These are phyloP conservation scores for Pelecanoides urinatrix DNA, from an alignment of 2,113 vertebrate genomes.

Conservation along the genomic window DNA sequence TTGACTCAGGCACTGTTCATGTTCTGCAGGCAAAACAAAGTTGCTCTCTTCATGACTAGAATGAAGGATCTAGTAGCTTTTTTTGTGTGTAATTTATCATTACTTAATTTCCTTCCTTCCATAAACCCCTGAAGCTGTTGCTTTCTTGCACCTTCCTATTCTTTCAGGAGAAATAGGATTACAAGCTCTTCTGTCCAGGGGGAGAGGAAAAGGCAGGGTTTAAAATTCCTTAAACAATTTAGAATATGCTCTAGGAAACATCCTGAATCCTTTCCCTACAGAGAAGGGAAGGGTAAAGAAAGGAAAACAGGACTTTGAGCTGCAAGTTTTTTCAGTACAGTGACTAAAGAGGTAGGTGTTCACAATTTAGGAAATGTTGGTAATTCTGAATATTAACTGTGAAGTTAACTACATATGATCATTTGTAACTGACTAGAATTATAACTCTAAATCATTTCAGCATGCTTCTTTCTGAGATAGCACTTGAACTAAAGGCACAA, in stretches of 20 bases:
- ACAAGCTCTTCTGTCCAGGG: background rate
- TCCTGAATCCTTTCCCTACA: background rate
- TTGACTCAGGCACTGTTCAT: conserved; percentile 58
- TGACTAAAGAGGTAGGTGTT: background rate
- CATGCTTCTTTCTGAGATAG: background rate
- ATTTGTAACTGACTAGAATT: background rate
- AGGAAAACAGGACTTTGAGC: background rate
- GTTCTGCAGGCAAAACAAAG: background rate
- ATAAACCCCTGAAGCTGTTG: background rate
- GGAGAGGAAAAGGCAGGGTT: background rate
- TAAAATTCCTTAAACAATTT: background rate
- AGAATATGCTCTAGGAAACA: background rate
- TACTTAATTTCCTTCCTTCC: conserved; percentile 42
- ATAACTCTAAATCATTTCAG: background rate
- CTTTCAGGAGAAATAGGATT: background rate
- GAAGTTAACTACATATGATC: background rate
- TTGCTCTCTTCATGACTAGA: background rate
- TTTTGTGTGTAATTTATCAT: background rate
- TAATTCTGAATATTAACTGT: background rate
- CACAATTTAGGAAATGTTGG: background rate
- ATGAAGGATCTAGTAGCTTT: background rate
- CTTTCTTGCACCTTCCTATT: background rate
- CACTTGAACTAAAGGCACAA: background rate
- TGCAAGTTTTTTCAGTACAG: background rate
- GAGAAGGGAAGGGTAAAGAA: background rate